These are phyloP conservation scores for Rhadina sibilatrix DNA, from an alignment of 2,113 vertebrate species.

Conservation along the genomic window DNA sequence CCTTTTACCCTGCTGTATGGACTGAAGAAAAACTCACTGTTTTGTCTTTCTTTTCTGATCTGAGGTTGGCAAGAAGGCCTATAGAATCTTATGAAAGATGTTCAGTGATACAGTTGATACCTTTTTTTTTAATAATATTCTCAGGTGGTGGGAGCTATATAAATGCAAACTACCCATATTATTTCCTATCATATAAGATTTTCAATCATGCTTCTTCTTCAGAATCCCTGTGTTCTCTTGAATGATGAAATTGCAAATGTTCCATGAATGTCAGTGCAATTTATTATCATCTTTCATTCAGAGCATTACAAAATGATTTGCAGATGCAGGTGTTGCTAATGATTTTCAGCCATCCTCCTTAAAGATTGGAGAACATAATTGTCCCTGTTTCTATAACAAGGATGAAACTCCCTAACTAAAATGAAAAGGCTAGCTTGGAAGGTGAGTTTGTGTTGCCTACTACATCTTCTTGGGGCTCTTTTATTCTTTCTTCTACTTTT, in stretches of 20 bases:
- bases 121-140: background rate
- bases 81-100: background rate
- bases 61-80: background rate
- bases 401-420: conserved; percentile 10
- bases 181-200: conserved; percentile 48
- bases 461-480: background rate
- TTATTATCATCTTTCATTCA: conserved; percentile 60
- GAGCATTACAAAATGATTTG: conserved; percentile 60
- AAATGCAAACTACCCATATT: conserved; percentile 58
- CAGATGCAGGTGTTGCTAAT: conserved; percentile 59
- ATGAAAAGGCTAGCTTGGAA: conserved; percentile 1
- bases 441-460: background rate
- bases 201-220: conserved; percentile 1
- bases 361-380: conserved; percentile 6
- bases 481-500: background rate
- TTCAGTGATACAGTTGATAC: background rate
- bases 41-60: background rate
- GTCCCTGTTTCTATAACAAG: conserved; percentile 25
- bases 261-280: conserved; percentile 62
- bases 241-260: conserved; percentile 59
- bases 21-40: background rate
- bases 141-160: conserved; percentile 42
- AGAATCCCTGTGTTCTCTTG: conserved; percentile 43
- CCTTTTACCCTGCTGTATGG: background rate
- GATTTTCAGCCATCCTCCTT: conserved; percentile 39